Evolutionary conservation across 2,113 vertebrate genomes (phyloP).

Genomic region (Galeopterus variegatus): DNA sequence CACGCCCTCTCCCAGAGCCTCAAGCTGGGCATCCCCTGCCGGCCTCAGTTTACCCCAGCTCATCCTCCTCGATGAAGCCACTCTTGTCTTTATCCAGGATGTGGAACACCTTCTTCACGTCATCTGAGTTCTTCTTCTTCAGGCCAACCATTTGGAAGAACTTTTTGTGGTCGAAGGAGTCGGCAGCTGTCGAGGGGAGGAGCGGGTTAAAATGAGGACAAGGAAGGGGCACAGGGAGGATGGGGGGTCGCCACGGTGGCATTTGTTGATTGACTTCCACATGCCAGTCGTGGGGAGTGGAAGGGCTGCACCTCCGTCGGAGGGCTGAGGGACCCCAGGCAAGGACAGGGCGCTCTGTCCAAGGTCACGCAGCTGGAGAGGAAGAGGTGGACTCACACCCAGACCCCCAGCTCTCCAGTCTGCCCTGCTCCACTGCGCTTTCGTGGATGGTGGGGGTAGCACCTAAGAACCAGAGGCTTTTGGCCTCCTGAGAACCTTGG

Average conservation of each 20-base stretch:
- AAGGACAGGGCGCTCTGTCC: neutral
- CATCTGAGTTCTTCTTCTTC: slow-evolving; percentile 93
- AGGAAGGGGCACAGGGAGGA: neutral
- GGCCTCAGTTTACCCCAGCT: slow-evolving; percentile 94
- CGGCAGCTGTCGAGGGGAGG: slow-evolving; percentile 83
- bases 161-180: slow-evolving; percentile 96
- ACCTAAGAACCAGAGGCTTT: neutral
- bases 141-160: slow-evolving; percentile 97
- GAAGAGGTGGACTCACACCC: neutral
- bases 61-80: slow-evolving; percentile 97
- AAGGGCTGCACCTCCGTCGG: rapidly evolving
- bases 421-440: neutral
- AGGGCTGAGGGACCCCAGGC: neutral
- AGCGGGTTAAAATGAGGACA: neutral
- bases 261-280: neutral
- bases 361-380: slow-evolving; percentile 16
- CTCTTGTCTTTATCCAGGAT: slow-evolving; percentile 96
- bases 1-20: rapidly evolving
- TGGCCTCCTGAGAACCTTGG: neutral
- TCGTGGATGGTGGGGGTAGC: too few relatives aligned
- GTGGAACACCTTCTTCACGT: slow-evolving; percentile 95
- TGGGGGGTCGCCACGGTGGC: neutral
- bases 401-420: too few relatives aligned
- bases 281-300: neutral
- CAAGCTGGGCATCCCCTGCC: rapidly evolving